Conservation (phyloP, 2,888 invertebrate species). For the Flabesymbios commensalis region DNA sequence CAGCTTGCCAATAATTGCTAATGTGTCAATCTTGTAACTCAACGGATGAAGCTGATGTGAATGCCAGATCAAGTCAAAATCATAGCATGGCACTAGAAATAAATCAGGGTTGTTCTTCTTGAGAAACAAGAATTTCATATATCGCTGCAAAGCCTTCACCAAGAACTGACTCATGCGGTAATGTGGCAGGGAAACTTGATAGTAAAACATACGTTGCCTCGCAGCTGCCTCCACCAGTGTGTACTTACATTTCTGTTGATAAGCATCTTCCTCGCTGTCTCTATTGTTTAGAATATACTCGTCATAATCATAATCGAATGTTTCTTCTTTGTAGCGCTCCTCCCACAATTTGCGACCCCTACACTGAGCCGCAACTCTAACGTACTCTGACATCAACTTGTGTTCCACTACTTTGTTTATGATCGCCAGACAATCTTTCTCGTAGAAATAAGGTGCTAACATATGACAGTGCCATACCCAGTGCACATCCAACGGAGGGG, state of each 20-base stretch:
- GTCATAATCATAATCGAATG: conserved; percentile 43
- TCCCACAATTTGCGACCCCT: conserved; percentile 48
- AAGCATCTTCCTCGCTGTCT: conserved; percentile 1
- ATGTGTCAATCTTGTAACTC: conserved; percentile 52
- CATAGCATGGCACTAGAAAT: conserved; percentile 64
- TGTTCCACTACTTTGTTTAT: conserved; percentile 60
- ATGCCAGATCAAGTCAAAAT: conserved; percentile 65
- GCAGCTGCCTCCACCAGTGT: conserved; percentile 60
- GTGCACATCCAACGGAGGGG: conserved; percentile 63
- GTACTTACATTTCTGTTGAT: conserved; percentile 46
- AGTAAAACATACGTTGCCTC: conserved; percentile 63
- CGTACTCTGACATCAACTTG: conserved; percentile 46
- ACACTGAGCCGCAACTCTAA: conserved; percentile 60
- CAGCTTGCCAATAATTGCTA: conserved; percentile 50
- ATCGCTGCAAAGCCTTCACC: conserved; percentile 58
- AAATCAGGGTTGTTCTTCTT: conserved; percentile 61
- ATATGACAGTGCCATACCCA: conserved; percentile 65
- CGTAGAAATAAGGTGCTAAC: conserved; percentile 55
- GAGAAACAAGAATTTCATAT: conserved; percentile 61
- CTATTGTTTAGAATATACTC: background rate
- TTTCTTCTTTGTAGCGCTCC: conserved; percentile 44
- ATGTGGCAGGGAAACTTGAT: conserved; percentile 64
- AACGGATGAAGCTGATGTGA: conserved; percentile 63
- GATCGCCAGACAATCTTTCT: conserved; percentile 47
- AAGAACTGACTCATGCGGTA: conserved; percentile 62